A percentile compares a stretch with the other conserved stretches of the same genome.
These are phyloP conservation scores for Carcharodon carcharias DNA, from an alignment of 2,797 vertebrate genomes.

Conservation along the genomic window DNA sequence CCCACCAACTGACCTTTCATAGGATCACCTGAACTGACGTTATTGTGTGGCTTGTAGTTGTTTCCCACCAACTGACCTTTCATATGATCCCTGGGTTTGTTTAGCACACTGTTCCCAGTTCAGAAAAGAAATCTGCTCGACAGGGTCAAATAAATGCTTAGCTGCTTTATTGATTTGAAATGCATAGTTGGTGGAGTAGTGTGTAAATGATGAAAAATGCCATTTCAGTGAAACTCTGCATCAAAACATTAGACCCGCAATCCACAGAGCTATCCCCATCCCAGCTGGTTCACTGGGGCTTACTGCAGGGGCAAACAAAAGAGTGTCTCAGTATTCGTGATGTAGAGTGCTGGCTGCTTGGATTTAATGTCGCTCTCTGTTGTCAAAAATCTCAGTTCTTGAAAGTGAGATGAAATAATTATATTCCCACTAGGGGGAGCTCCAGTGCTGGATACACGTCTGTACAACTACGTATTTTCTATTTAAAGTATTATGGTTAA, in stretches of 20 bases:
- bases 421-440: neutral
- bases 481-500: slow-evolving; percentile 51
- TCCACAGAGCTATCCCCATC: neutral
- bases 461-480: slow-evolving; percentile 37
- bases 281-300: neutral
- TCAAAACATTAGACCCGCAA: neutral
- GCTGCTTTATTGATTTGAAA: neutral
- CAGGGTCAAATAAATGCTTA: neutral
- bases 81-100: neutral
- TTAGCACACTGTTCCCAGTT: neutral
- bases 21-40: neutral
- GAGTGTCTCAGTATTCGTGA: neutral
- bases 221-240: neutral
- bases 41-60: neutral
- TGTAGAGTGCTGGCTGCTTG: neutral
- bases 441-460: slow-evolving; percentile 36
- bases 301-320: neutral
- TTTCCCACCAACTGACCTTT: neutral
- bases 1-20: neutral
- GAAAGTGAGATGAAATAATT: neutral
- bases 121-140: neutral
- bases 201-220: neutral
- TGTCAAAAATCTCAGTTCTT: neutral
- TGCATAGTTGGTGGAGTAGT: neutral
- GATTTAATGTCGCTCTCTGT: neutral